These are phyloP conservation scores for Phyllotreta cruciferae DNA, from an alignment of 2,888 invertebrate species.

Conservation along the genomic window DNA sequence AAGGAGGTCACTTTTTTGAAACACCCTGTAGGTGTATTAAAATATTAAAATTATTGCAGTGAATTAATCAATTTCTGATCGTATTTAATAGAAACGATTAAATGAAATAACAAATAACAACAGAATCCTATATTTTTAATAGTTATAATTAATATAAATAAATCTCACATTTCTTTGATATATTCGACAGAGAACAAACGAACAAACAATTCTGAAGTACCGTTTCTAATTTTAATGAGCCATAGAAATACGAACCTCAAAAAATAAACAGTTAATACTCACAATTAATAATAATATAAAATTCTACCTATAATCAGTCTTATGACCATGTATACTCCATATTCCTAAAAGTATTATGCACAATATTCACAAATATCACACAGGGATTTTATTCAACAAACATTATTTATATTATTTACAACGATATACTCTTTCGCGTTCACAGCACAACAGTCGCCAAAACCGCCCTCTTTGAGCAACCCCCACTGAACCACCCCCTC, in stretches of 20 bases:
- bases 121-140: conserved; percentile 25
- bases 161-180: conserved; percentile 21
- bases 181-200: not conserved
- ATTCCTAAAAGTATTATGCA: conserved; percentile 47
- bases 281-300: conserved; percentile 47
- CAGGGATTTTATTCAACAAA: conserved; percentile 36
- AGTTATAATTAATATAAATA: conserved; percentile 17
- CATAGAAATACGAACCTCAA: conserved; percentile 38
- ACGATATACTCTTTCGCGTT: conserved; percentile 44
- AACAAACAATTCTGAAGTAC: conserved; percentile 11
- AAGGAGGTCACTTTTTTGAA: not conserved
- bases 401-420: conserved; percentile 36
- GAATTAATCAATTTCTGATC: no score
- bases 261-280: conserved; percentile 28
- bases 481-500: not conserved
- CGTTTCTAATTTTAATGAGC: conserved; percentile 10
- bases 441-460: conserved; percentile 44
- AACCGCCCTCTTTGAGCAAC: conserved; percentile 18
- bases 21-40: not conserved
- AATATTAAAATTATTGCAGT: not conserved
- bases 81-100: conserved; percentile 3
- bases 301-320: conserved; percentile 51
- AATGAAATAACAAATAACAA: conserved; percentile 8
- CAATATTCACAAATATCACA: conserved; percentile 51
- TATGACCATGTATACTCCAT: conserved; percentile 57